A percentile compares a stretch with the other conserved stretches of the same genome.
These are phyloP conservation scores for Aptenodytes patagonicus DNA, from an alignment of 2,113 vertebrate genomes.

Conservation along the genomic window DNA sequence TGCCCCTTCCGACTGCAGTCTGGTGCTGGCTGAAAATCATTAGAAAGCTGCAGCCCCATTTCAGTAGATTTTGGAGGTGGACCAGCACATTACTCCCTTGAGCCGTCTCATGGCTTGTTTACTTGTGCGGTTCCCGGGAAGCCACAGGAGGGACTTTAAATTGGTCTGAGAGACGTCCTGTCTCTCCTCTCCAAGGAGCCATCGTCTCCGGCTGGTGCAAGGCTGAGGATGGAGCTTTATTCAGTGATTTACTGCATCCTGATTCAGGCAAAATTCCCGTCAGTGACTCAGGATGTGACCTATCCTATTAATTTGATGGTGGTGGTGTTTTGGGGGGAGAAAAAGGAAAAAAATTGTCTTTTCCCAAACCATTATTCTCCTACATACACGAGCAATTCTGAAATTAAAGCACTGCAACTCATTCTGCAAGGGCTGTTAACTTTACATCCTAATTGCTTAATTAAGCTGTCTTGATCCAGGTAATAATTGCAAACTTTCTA, in stretches of 20 bases:
- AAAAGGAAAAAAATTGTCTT: background rate
- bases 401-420: background rate
- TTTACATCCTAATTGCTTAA: slow-evolving; percentile 54
- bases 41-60: background rate
- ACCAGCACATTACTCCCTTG: background rate
- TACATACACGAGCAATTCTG: background rate
- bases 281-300: background rate
- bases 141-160: background rate
- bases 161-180: background rate
- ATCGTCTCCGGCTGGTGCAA: accelerated
- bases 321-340: background rate
- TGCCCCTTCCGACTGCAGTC: background rate
- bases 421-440: slow-evolving; percentile 10
- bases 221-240: background rate
- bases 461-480: slow-evolving; percentile 62
- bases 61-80: background rate
- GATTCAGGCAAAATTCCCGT: background rate
- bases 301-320: background rate
- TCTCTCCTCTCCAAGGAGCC: background rate
- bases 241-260: background rate
- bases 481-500: slow-evolving; percentile 60
- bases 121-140: background rate
- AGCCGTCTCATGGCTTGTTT: background rate
- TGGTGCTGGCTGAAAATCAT: background rate
- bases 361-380: background rate